These are phyloP conservation scores for Ylistrum balloti DNA, from an alignment of 1,140 invertebrate genomes.

Conservation along the genomic window DNA sequence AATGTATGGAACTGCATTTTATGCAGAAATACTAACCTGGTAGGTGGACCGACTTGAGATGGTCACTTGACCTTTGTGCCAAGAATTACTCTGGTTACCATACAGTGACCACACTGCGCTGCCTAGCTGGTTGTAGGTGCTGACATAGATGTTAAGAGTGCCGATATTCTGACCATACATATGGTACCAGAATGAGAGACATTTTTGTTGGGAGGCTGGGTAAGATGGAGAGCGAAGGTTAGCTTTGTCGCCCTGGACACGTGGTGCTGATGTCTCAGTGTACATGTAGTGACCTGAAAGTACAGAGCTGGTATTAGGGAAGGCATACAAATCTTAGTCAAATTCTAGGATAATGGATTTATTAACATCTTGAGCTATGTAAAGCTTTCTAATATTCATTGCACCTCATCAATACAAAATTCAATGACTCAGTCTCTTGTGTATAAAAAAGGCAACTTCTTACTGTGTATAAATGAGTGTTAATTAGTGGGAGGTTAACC, in stretches of 20 bases:
- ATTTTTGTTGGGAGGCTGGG: conserved; percentile 66
- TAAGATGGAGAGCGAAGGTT: conserved; percentile 72
- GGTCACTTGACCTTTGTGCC: conserved; percentile 73
- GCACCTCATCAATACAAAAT: too few relatives aligned
- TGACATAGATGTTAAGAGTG: conserved; percentile 71
- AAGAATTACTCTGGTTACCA: conserved; percentile 78
- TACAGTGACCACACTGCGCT: conserved; percentile 70
- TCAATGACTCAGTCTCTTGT: not conserved
- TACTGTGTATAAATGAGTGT: too few relatives aligned
- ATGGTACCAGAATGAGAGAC: conserved; percentile 87
- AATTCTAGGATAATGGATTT: too few relatives aligned
- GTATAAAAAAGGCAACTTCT: too few relatives aligned
- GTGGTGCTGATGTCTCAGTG: conserved; percentile 75
- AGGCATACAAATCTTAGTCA: too few relatives aligned
- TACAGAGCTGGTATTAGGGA: too few relatives aligned
- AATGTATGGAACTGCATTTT: not conserved
- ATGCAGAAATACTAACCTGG: conserved; percentile 62
- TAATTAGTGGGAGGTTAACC: too few relatives aligned
- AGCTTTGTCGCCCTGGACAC: conserved; percentile 74
- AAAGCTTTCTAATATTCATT: too few relatives aligned
- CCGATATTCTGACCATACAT: conserved; percentile 86
- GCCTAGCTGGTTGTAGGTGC: conserved; percentile 65
- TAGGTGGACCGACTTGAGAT: conserved; percentile 68
- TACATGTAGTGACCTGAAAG: conserved; percentile 75
- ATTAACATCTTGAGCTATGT: too few relatives aligned